Percentiles rank a stretch among this genome's conserved stretches.
Conservation (phyloP, 2,113 vertebrate species). For the Acanthochromis polyacanthus region DNA sequence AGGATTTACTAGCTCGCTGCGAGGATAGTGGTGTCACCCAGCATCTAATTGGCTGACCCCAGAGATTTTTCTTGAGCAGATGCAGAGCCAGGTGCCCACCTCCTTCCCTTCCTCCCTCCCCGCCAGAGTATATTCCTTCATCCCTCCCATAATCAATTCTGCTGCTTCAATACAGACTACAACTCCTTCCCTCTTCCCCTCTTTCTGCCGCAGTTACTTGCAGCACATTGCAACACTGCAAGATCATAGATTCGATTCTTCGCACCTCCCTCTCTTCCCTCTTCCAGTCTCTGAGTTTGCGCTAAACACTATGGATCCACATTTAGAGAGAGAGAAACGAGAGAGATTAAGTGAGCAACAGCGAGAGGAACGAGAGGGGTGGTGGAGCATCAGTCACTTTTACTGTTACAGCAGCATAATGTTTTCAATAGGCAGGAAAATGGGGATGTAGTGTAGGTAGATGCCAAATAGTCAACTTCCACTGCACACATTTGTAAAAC, state of each 20-base stretch:
- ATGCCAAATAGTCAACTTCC: conserved; percentile 17
- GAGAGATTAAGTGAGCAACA: conserved; percentile 62
- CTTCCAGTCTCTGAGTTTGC: conserved; percentile 42
- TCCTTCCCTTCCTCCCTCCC: conserved; percentile 33
- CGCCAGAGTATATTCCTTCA: conserved; percentile 53
- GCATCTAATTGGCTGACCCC: conserved; percentile 78
- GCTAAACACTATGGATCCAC: conserved; percentile 45
- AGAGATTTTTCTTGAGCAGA: conserved; percentile 61
- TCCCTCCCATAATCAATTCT: conserved; percentile 69
- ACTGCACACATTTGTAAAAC: conserved; percentile 21
- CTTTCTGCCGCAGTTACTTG: conserved; percentile 67
- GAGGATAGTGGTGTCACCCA: conserved; percentile 68
- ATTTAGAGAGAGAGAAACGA: conserved; percentile 35
- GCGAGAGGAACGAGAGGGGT: conserved; percentile 23
- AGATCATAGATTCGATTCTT: conserved; percentile 60
- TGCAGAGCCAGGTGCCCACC: conserved; percentile 55
- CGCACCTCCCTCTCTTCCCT: conserved; percentile 45
- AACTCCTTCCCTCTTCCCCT: conserved; percentile 33
- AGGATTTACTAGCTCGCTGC: conserved; percentile 67
- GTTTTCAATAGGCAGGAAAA: conserved; percentile 56
- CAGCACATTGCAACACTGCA: conserved; percentile 65
- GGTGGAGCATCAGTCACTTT: conserved; percentile 45
- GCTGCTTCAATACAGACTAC: conserved; percentile 51
- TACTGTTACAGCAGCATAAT: conserved; percentile 40
- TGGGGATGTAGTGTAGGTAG: conserved; percentile 12